A percentile compares a stretch with the other conserved stretches of the same genome.
Evolutionary conservation across 2,888 invertebrate genomes (phyloP).

Genomic region (Nephrotoma flavescens): DNA sequence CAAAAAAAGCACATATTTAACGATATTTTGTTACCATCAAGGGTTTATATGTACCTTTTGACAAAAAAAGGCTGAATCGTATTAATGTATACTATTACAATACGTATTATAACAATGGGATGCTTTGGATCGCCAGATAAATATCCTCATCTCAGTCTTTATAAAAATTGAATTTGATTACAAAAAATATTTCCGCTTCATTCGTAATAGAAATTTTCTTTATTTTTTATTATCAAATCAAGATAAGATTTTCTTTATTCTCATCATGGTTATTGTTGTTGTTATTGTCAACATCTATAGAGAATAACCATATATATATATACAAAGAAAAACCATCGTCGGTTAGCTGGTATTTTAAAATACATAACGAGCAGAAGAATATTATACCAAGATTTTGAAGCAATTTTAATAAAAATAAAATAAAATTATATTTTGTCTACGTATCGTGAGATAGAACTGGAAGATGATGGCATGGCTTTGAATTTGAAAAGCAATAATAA

Average conservation of each 20-base stretch:
- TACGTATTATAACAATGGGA: background rate
- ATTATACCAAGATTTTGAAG: background rate
- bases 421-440: background rate
- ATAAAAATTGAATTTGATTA: background rate
- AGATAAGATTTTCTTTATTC: background rate
- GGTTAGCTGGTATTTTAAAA: background rate
- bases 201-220: background rate
- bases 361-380: background rate
- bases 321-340: background rate
- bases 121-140: background rate
- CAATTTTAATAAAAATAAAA: background rate
- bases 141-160: background rate
- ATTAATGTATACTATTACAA: background rate
- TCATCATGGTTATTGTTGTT: background rate
- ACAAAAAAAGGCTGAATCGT: background rate
- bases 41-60: background rate
- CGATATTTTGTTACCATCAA: no score
- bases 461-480: background rate
- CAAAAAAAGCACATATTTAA: no score
- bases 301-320: background rate
- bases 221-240: background rate
- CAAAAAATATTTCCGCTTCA: background rate
- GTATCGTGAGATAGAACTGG: background rate
- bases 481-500: background rate
- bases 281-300: background rate